Conservation (phyloP, 1,140 invertebrate species). For the Drosophila sechellia region DNA sequence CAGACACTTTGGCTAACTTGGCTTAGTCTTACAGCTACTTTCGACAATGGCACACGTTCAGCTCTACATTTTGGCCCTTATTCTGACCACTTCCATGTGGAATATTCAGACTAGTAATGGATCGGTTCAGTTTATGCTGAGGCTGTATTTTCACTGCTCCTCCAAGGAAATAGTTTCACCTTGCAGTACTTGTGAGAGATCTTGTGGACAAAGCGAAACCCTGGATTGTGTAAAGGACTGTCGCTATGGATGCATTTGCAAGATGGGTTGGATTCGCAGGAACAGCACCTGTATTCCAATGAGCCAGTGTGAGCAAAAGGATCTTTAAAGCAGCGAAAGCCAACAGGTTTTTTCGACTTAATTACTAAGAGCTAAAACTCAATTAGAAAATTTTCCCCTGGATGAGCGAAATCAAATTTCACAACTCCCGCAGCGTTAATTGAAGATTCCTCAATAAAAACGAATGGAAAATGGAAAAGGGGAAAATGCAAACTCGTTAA, state of each 20-base stretch:
- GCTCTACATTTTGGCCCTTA: not conserved
- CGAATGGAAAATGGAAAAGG: constrained; percentile 18
- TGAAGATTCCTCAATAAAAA: constrained; percentile 67
- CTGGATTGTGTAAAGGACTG: not conserved
- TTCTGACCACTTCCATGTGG: not conserved
- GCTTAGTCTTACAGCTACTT: not conserved
- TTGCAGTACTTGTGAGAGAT: not conserved
- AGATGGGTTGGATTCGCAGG: not conserved
- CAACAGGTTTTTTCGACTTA: constrained; percentile 13
- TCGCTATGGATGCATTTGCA: not conserved
- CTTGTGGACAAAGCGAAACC: not conserved
- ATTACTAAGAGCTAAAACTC: constrained; percentile 34
- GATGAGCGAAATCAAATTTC: constrained; percentile 66
- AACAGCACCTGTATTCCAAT: not conserved
- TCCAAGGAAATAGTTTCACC: not conserved
- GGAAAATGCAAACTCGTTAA: constrained; percentile 67
- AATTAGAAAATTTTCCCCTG: constrained; percentile 45
- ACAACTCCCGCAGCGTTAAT: constrained; percentile 73
- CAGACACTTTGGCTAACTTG: too few relatives aligned
- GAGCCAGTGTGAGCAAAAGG: not conserved
- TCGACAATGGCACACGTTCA: not conserved
- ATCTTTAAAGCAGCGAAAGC: not conserved
- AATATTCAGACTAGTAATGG: not conserved
- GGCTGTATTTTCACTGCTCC: not conserved
- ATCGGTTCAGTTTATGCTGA: not conserved